Evolutionary conservation across 2,888 invertebrate species (phyloP), one percentile per base, ranked within the genome.

Genomic region (Erpobdella octoculata): DNA sequence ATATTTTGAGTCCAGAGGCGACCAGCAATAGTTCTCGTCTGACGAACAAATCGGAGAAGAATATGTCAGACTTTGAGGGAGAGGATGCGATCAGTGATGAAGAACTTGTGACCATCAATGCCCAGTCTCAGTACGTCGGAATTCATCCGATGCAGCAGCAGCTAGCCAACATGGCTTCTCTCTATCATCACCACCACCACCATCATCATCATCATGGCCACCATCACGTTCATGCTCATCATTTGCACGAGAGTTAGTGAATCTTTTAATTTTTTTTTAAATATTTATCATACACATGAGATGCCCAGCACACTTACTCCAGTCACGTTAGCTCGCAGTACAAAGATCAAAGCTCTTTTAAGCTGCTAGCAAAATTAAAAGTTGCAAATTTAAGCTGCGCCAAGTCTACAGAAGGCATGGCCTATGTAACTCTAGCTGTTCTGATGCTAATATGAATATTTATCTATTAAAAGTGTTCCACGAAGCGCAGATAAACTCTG

Each of bases 11-110:
- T 62, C 71, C 65, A 9, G 77, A 77, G 18, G 81, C 80, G 73
- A 86, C 36, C 41, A 74, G 86, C 75, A 73, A 92, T 74, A 93
- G 93, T n/a, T 93, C 93, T 0, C 88, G 91, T 38, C 89, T 92
- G 85, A 93, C 92, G 74, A 92, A 91, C 78, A 93, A 93, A 84
- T 93, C 93, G 1, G 93, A 93, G 79, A 92, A 93, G 77, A 93
- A 93, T 82, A 89, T 93, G 88, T 92, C 92, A 0, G 93, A 94
- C 83, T 90, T 94, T 79, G 94, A 94, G 79, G 93, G 93, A 5
- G 82, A 82, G 75, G 81, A 82, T 38, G 77, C 78, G n/a, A 73
- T 81, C 70, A 81, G 81, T 74, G 81, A 81, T 69, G 81, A 81
- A 65, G 81, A 81, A 71, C 75, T 82, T 61, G 79, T 78, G 8